Conservation (phyloP, 1,140 invertebrate species). For the Temnothorax nylanderi region DNA sequence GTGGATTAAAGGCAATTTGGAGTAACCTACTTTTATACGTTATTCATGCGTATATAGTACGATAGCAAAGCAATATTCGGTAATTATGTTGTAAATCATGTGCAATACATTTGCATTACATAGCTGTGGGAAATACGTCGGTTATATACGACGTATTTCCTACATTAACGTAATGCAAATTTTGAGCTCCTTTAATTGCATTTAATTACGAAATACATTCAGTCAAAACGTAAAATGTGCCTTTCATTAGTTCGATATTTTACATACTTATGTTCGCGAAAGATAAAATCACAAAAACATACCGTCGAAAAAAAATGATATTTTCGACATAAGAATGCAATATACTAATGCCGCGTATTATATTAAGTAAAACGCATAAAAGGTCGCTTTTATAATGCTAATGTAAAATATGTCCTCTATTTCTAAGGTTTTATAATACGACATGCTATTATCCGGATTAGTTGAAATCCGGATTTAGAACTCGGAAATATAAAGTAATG, state of each 20-base stretch:
- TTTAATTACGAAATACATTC: background rate
- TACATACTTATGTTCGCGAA: background rate
- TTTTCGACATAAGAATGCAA: background rate
- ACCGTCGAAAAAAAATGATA: no score
- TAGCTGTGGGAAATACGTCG: background rate
- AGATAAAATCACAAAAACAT: constrained; percentile 3
- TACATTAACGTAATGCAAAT: background rate
- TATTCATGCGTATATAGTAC: background rate
- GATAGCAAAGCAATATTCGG: constrained; percentile 6
- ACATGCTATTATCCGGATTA: constrained; percentile 27
- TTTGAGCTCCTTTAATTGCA: background rate
- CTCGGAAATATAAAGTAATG: background rate
- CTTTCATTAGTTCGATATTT: constrained; percentile 23
- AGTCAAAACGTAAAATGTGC: background rate
- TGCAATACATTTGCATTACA: background rate
- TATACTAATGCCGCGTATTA: background rate
- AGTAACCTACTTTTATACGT: background rate
- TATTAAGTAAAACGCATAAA: background rate
- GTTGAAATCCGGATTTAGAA: background rate
- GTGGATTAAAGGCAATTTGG: constrained; percentile 14
- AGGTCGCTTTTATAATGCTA: background rate
- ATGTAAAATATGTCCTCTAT: background rate
- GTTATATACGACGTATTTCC: background rate
- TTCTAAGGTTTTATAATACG: constrained; percentile 15
- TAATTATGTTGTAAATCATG: constrained; percentile 28